These are phyloP conservation scores for Rhinoderma darwinii DNA, from an alignment of 2,113 vertebrate genomes.

Conservation along the genomic window DNA sequence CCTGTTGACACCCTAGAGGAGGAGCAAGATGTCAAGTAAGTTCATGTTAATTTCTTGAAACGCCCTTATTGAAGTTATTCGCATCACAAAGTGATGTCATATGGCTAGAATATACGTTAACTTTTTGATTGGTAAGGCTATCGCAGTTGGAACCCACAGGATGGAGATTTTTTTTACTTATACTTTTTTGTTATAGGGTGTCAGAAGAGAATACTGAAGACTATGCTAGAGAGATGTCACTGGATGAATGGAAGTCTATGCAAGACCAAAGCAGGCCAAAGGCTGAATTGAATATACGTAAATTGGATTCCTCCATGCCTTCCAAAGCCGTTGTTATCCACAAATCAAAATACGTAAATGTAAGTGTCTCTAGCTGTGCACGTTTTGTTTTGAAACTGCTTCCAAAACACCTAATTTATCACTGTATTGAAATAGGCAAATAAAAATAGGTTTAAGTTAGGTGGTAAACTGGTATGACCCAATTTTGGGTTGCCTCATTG, in stretches of 20 bases:
- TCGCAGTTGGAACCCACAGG: too few species aligned
- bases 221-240: constrained; percentile 87
- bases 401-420: too few species aligned
- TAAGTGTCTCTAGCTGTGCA: constrained; percentile 71
- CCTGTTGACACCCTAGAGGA: constrained; percentile 64
- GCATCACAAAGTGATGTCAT: too few species aligned
- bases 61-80: too few species aligned
- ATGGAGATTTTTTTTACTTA: not conserved
- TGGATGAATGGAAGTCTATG: constrained; percentile 94
- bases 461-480: too few species aligned
- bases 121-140: too few species aligned
- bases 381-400: too few species aligned
- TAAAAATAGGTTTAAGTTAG: too few species aligned
- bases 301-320: constrained; percentile 84
- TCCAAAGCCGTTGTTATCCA: constrained; percentile 95
- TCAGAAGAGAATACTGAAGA: constrained; percentile 76
- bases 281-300: constrained; percentile 92
- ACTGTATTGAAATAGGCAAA: too few species aligned
- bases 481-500: too few species aligned
- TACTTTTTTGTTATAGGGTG: constrained; percentile 68
- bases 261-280: constrained; percentile 87
- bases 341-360: constrained; percentile 82
- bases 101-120: too few species aligned
- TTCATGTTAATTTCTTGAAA: not conserved
- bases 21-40: constrained; percentile 57